Percentiles rank a stretch among this genome's conserved stretches.
phyloP scores from a whole-genome alignment of 2,113 vertebrate genomes.

The Microcebus murinus region DNA sequence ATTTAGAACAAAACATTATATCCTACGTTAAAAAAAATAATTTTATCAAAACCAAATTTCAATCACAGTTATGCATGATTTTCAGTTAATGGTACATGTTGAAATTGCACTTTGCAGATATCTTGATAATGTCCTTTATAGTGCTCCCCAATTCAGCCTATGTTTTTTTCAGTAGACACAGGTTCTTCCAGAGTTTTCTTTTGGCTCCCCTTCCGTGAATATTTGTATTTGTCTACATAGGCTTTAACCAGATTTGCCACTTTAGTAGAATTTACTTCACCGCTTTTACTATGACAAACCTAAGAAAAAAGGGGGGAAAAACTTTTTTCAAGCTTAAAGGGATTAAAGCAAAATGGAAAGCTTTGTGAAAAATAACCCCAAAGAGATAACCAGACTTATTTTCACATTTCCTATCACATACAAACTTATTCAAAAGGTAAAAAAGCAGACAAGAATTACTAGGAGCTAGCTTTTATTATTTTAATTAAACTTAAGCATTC shows the following conservation, averaged over 20 bases:
- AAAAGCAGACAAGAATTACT: background rate
- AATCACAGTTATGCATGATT: conserved; percentile 85
- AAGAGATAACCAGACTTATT: background rate
- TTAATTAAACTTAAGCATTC: background rate
- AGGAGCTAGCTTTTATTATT: background rate
- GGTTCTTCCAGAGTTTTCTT: conserved; percentile 90
- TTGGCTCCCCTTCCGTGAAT: conserved; percentile 87
- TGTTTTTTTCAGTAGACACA: conserved; percentile 81
- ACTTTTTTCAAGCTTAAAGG: conserved; percentile 54
- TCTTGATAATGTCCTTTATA: conserved; percentile 61
- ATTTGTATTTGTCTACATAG: conserved; percentile 98
- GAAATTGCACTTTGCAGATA: conserved; percentile 96
- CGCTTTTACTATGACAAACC: conserved; percentile 99
- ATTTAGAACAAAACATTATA: conserved; percentile 88
- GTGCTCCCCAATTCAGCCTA: conserved; percentile 62
- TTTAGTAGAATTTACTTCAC: conserved; percentile 97
- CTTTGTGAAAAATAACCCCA: conserved; percentile 3
- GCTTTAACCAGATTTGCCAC: conserved; percentile 98
- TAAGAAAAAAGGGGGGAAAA: conserved; percentile 70
- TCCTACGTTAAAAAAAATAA: conserved; percentile 93
- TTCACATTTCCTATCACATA: background rate
- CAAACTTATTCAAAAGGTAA: background rate
- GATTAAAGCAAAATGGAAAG: conserved; percentile 36
- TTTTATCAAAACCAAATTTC: conserved; percentile 93
- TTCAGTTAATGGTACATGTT: conserved; percentile 86